Evolutionary conservation across 2,888 invertebrate genomes (phyloP).

Genomic region (Plebejus melissa): DNA sequence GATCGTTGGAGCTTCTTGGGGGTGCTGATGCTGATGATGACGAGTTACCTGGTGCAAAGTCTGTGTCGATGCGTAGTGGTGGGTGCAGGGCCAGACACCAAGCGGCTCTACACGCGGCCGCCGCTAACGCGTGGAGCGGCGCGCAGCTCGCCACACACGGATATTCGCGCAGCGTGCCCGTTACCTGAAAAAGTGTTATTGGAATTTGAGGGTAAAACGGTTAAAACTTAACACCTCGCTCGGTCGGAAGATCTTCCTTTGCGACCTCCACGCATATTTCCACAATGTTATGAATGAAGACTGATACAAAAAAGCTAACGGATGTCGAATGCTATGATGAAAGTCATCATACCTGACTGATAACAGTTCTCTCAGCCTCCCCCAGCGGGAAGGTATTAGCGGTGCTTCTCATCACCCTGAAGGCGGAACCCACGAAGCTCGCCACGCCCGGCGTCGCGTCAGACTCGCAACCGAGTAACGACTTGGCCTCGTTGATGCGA

Average conservation of each 20-base stretch:
- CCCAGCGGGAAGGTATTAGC: conserved; percentile 84
- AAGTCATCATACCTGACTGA: conserved; percentile 70
- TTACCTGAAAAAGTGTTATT: conserved; percentile 79
- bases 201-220: background rate
- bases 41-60: conserved; percentile 81
- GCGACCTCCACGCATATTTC: too few species aligned
- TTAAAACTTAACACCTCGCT: too few species aligned
- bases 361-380: conserved; percentile 83
- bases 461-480: conserved; percentile 77
- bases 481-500: conserved; percentile 85
- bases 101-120: conserved; percentile 90
- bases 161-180: conserved; percentile 95
- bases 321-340: too few species aligned
- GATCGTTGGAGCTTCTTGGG: too few species aligned
- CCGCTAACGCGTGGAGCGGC: conserved; percentile 88
- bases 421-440: conserved; percentile 79
- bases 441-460: conserved; percentile 60
- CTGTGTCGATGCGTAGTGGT: conserved; percentile 82
- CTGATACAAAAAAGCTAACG: too few species aligned
- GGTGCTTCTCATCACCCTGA: conserved; percentile 83
- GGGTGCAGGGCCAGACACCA: conserved; percentile 91
- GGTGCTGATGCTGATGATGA: background rate
- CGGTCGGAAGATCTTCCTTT: too few species aligned
- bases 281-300: too few species aligned
- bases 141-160: conserved; percentile 90